Base-by-base conservation (phyloP, 1,140 invertebrate species). In the Mizuhopecten yessoensis region DNA sequence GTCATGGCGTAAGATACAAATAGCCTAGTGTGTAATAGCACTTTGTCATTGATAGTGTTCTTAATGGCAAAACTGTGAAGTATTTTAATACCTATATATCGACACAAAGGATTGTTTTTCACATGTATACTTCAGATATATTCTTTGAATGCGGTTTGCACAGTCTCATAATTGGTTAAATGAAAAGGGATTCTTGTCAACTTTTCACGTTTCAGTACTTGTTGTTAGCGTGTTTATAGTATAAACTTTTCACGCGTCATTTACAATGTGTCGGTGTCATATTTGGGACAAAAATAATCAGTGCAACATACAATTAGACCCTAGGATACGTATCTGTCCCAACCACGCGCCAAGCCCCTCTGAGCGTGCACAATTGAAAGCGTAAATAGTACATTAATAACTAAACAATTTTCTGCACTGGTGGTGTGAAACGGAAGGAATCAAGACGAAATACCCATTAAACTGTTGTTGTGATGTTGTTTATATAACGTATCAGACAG, bases 81-180 rank as follows among this genome's bases (percentile, higher is more conserved):
- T 49, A 49, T 49, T n/a, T n/a, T 17, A 49, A 49, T 20, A 49
- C 45, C 1, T 49, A 20, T 49, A 49, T 49, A n/a, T n/a, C n/a
- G n/a, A n/a, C 45, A 49, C 13, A 17, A 17, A 17, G 45, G 20
- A 10, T 49, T 49, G 45, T 49, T 49, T 23, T 20, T 10, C 45
- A 17, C 45, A 10, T 49, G 15, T 49, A 49, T n/a, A n/a, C n/a
- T n/a, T n/a, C n/a, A n/a, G n/a, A n/a, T 75, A 75, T 7, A 17
- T n/a, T 75, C 23, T 75, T 75, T 75, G 57, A 75, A 75, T 75
- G 57, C n/a, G 57, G 57, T 75, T 75, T 75, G n/a, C 57, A 29
- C 57, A 75, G 23, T 75, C 5, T 75, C 23, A 29, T 75, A 75
- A 75, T 75, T 75, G 29, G 0, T 17, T 17, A 75, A 29, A 75